Base-by-base conservation (phyloP, 1,140 invertebrate species). In the Hylaeus anthracinus region DNA sequence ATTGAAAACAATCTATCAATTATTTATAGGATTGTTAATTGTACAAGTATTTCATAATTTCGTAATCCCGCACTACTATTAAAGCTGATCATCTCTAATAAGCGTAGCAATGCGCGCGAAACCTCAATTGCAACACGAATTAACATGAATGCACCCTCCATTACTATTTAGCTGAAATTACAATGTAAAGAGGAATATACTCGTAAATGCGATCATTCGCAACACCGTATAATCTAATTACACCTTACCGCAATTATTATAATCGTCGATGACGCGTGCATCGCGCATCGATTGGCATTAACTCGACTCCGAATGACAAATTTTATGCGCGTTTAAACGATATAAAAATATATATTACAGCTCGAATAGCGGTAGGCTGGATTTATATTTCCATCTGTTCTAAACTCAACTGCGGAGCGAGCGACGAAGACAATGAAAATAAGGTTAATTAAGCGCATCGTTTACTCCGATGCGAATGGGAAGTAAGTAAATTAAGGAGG, bases 61-160 rank as follows among this genome's bases (percentile, higher is more conserved):
- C 26, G n/a, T 58, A 39, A 56, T 76, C 64, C 73, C 45, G n/a
- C n/a, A 51, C 64, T 43, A 48, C 64, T 58, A 48, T 76, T 76
- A 76, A 76, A 76, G 63, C 64, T 67, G 73, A 76, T 76, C 73
- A 76, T 69, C 64, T 58, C 64, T 76, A 76, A 76, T 76, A 76
- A 69, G 41, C 55, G 51, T 39, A 53, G 53, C 14, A 69, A 69
- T 66, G 64, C 41, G 41, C 51, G n/a, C 64, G 64, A 69, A 76
- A 76, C 64, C 64, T 69, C 73, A 69, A 66, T 58, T 58, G 64
- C 73, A 55, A 56, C 73, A 8, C 41, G 73, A n/a, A 58, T 76
- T 66, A 69, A 67, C 73, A 26, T 56, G 67, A 26, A 76, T 66
- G 69, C 51, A 76, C 64, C 67, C 64, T 76, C 64, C 53, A 66